Base-by-base conservation (phyloP, 2,797 vertebrate genomes). In the Linurgus olivaceus region DNA sequence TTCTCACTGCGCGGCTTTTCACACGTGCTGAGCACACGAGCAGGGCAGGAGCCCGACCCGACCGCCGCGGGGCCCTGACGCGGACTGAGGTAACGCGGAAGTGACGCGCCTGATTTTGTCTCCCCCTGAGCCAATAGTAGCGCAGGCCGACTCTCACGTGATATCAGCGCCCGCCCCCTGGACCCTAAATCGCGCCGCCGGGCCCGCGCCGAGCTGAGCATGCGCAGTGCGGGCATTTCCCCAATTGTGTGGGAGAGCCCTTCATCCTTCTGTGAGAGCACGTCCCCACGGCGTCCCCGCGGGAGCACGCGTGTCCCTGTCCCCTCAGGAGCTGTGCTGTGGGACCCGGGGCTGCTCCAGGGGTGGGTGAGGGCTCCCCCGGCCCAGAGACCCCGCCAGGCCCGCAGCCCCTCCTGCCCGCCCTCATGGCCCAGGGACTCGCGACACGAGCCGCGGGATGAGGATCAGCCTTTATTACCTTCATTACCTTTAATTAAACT, bases 1-100 rank as follows among this genome's bases (percentile, higher is more conserved):
- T 23, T 57, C 50, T 31, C 59, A 7, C 3, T 24, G 19, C 7
- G 19, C 8, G 31, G 37, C 13, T 13, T 44, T 55, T 38, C 19
- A 8, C 31, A 8, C 31, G 5, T 11, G 6, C 35, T 2, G 70
- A 63, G 5, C 12, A 5, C 1, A 3, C 5, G 10, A 38, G 25
- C 3, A 3, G 10, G 10, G 11, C 20, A 2, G 5, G 1, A 1
- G 5, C 3, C 3, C 23, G 10, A 0, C 1, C 19, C 11, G 0
- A 0, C 0, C 4, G 0, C 20, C 1, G 2, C 40, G 9, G 8
- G 2, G 1, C 28, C 7, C 3, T 0, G n/a, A 23, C 14, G 4
- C 24, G 1, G 2, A 3, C 44, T 21, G 21, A 0, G 1, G 9
- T 15, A 24, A 35, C 24, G 42, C 4, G 90, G 81, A 68, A 57